Evolutionary conservation across 2,888 invertebrate species (phyloP), one percentile per base, ranked within the genome.

Genomic region (Coelinius sp.): DNA sequence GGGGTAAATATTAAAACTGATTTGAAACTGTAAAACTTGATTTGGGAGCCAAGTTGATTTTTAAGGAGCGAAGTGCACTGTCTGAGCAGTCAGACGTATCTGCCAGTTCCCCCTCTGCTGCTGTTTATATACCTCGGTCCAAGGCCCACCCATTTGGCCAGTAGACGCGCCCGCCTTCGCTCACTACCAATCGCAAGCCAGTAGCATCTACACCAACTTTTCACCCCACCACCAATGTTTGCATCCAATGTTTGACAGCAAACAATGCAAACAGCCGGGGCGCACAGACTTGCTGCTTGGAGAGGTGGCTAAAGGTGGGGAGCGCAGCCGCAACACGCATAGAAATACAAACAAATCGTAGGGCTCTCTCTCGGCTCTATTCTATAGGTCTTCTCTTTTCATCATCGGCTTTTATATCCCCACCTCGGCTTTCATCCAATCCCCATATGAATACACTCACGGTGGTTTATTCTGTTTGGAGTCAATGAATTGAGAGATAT

Each of bases 241-340:
- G 79, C 77, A 76, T 79, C 83, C 85, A 85, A 84, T 85, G 86
- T 86, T 85, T 86, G 84, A 83, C 84, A 82, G 81, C 82, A 84
- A 85, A 85, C 82, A 83, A 82, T 83, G 84, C 82, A 82, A 83
- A 84, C 82, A 82, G 79, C 74, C 24, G 78, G 75, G 68, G 73
- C 77, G 70, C 68, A 71, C 69, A 70, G 71, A 31, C 69, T 59
- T 65, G 52, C 73, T 44, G 52, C 75, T 41, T 49, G 65, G 73
- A 65, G 62, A 20, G 63, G 69, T 52, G 64, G 64, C 10, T 44
- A 75, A 70, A 77, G 75, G 79, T 77, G 78, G 78, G 80, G 84
- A 80, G 85, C 85, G 85, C 84, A 84, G 83, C 79, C 85, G 85
- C 84, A 82, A 79, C 78, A 79, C 79, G 49, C 62, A 56, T 70